Percentiles rank a stretch among this genome's conserved stretches.
These are phyloP conservation scores for Tinamus major DNA, from an alignment of 2,797 vertebrate genomes.

Conservation along the genomic window DNA sequence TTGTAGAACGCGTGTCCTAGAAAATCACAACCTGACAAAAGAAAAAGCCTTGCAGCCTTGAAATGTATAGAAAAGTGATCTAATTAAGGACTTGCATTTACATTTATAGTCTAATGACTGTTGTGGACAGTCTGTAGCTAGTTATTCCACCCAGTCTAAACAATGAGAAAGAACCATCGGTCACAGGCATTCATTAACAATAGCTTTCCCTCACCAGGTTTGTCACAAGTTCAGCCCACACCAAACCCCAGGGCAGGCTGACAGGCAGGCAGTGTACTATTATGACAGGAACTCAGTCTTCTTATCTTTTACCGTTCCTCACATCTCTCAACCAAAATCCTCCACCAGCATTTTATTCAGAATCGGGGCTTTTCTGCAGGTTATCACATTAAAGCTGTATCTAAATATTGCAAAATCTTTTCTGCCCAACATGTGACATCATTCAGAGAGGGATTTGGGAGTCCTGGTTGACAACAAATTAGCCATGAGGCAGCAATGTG, in stretches of 20 bases:
- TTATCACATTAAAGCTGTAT: not conserved
- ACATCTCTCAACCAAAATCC: not conserved
- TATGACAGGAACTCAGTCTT: not conserved
- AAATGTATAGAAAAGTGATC: not conserved
- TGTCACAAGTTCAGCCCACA: not conserved
- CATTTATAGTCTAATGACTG: not conserved
- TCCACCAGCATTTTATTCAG: not conserved
- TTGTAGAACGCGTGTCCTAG: not conserved
- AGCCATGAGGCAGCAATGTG: too few relatives aligned
- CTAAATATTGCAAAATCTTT: not conserved
- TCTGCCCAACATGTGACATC: not conserved
- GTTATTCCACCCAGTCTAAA: not conserved
- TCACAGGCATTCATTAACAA: not conserved
- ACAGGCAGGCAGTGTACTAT: not conserved
- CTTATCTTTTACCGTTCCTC: not conserved
- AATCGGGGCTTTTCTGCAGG: not conserved
- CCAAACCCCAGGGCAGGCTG: not conserved
- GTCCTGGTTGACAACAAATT: too few relatives aligned
- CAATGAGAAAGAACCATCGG: accelerated
- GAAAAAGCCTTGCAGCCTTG: not conserved
- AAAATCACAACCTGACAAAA: not conserved
- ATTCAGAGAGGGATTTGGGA: too few relatives aligned
- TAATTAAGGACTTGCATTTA: not conserved
- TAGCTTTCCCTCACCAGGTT: not conserved
- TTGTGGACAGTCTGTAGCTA: not conserved